Base-by-base conservation (phyloP, 2,113 vertebrate species). In the Myotis lucifugus region DNA sequence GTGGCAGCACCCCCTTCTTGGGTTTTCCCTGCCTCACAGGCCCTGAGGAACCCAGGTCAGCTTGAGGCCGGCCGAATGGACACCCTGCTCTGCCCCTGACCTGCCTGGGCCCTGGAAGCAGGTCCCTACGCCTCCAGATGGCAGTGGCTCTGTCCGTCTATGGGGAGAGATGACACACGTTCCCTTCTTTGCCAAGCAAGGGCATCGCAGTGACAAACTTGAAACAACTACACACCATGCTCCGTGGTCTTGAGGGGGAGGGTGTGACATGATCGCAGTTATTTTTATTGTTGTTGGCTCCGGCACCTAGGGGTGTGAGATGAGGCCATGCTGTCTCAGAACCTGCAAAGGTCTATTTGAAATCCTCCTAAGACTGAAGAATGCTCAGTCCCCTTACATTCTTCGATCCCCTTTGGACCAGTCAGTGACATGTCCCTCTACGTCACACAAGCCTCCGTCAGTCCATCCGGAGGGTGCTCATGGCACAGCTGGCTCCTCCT, bases 251-350 rank as follows among this genome's bases (percentile, higher is more conserved):
- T 83, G 72, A 87, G 81, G 85, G 48, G 72, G 83, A 64, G 73
- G 32, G 13, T 79, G 92, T 86, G 90, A 83, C 92, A 70, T 90
- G 90, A 76, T 82, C 27, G 4, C 85, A 90, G 67, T 78, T 93
- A 90, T 88, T 97, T 88, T 92, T 94, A 90, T 96, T 92, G 52
- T 76, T 27, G 15, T 76, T 96, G 77, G 90, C 85, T 94, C 92
- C 72, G 90, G 78, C 23, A 48, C 69, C 93, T 78, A 21, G 46
- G 92, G 89, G 52, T 73, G 59, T 64, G 50, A 95, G 78, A 73
- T 92, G 90, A 93, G 77, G 67, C 78, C 85, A 94, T 54, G 15
- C 88, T 88, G 15, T 64, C 78, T 82, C 66, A 88, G 34, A 50
- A 66, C 82, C 85, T 90, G 77, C 21, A 54, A 76, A 81, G 76